phyloP scores from a whole-genome alignment of 2,888 invertebrate species.

The Ypsolopha scabrella region DNA sequence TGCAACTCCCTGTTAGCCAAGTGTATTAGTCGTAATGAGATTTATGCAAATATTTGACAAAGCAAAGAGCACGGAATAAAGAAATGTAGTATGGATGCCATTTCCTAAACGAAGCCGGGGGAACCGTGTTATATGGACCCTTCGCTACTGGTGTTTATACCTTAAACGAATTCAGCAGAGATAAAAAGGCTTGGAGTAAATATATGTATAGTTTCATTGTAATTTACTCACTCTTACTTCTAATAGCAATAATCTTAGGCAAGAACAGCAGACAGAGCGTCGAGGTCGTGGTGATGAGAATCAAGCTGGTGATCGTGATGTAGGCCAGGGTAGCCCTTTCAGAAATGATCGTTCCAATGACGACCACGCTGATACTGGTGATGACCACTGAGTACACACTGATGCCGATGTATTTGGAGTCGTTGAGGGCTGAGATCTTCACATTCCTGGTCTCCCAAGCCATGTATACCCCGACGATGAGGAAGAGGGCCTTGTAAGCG shows the following conservation, averaged over 20 bases:
- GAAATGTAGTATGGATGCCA: no score
- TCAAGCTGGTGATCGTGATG: constrained; percentile 84
- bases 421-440: constrained; percentile 91
- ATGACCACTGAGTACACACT: constrained; percentile 94
- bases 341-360: constrained; percentile 88
- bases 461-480: constrained; percentile 94
- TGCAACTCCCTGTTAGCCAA: no score
- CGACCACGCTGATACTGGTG: constrained; percentile 87
- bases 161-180: no score
- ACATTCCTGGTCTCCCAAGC: constrained; percentile 96
- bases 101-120: no score
- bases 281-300: constrained; percentile 87
- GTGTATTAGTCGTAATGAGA: no score
- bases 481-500: constrained; percentile 88
- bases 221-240: constrained; percentile 68
- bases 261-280: constrained; percentile 88
- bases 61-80: no score
- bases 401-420: constrained; percentile 94
- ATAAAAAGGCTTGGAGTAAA: no score
- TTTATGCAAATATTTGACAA: no score
- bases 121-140: no score
- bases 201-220: background rate
- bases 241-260: constrained; percentile 84
- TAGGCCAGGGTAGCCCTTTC: constrained; percentile 85
- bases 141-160: no score